Conservation (phyloP, 2,797 vertebrate genomes). For the Botia kubotai region DNA sequence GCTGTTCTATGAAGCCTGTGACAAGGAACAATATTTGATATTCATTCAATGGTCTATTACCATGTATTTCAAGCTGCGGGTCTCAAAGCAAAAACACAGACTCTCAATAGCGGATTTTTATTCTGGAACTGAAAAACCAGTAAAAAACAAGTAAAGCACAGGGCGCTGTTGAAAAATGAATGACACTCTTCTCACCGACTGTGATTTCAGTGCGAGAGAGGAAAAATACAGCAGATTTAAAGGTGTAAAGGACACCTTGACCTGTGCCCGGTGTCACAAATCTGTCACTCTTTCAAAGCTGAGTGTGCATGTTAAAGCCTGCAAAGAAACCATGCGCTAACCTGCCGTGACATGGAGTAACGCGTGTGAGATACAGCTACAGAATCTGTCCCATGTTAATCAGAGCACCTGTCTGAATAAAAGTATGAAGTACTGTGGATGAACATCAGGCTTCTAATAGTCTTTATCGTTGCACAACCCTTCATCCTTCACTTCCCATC, state of each 20-base stretch:
- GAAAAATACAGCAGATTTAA: conserved; percentile 37
- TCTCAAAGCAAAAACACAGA: neutral
- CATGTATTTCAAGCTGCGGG: neutral
- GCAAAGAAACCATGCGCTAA: neutral
- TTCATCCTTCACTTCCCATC: conserved; percentile 9
- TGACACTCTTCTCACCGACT: conserved; percentile 35
- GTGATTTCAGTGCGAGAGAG: conserved; percentile 22
- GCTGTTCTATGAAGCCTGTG: neutral
- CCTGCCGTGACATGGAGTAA: neutral
- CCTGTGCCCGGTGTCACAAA: neutral
- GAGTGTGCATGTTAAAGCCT: neutral
- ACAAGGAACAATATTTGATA: neutral
- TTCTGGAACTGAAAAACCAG: neutral
- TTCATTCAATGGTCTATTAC: neutral
- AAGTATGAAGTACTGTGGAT: no score
- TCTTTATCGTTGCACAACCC: neutral
- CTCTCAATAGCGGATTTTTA: neutral
- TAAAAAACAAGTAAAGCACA: conserved; percentile 1
- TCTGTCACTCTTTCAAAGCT: neutral
- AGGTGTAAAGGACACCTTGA: conserved; percentile 44
- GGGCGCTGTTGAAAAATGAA: conserved; percentile 27
- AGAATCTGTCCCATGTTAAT: no score
- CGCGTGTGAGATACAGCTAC: neutral
- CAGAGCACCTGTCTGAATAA: no score
- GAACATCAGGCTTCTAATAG: no score